Percentiles rank a stretch among this genome's conserved stretches.
Conservation (phyloP, 1,140 invertebrate genomes). For the Cydia fagiglandana region DNA sequence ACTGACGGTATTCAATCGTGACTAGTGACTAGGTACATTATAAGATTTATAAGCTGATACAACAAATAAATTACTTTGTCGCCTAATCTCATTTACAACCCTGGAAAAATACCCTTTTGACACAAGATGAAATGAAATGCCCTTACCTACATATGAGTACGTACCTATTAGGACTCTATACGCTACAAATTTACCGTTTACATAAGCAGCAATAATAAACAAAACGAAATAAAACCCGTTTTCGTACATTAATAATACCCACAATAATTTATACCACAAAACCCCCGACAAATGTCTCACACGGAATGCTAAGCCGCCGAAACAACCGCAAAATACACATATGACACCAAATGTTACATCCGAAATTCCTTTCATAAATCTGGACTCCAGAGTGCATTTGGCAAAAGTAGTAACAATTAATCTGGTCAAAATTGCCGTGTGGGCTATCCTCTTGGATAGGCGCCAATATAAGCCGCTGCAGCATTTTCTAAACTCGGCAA, state of each 20-base stretch:
- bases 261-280: slow-evolving; percentile 11
- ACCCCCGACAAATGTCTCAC: slow-evolving; percentile 9
- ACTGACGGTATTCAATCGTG: too few species aligned
- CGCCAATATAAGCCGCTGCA: slow-evolving; percentile 45
- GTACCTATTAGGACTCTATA: too few species aligned
- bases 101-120: too few species aligned
- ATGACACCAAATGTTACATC: slow-evolving; percentile 34
- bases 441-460: slow-evolving; percentile 44
- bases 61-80: too few species aligned
- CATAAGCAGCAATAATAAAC: not conserved
- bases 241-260: not conserved
- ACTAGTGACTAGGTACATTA: too few species aligned
- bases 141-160: too few species aligned
- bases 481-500: slow-evolving; percentile 31
- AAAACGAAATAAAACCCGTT: slow-evolving; percentile 1
- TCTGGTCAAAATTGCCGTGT: slow-evolving; percentile 51
- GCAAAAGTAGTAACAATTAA: slow-evolving; percentile 67
- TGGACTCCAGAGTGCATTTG: slow-evolving; percentile 55
- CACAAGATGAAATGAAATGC: too few species aligned
- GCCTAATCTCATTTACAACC: too few species aligned
- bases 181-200: too few species aligned
- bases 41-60: too few species aligned
- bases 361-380: slow-evolving; percentile 50
- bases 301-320: slow-evolving; percentile 19
- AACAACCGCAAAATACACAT: slow-evolving; percentile 36